Percentiles rank a stretch among this genome's conserved stretches.
Evolutionary conservation across 2,888 invertebrate genomes (phyloP).

Genomic region (Alentia gelatinosa): DNA sequence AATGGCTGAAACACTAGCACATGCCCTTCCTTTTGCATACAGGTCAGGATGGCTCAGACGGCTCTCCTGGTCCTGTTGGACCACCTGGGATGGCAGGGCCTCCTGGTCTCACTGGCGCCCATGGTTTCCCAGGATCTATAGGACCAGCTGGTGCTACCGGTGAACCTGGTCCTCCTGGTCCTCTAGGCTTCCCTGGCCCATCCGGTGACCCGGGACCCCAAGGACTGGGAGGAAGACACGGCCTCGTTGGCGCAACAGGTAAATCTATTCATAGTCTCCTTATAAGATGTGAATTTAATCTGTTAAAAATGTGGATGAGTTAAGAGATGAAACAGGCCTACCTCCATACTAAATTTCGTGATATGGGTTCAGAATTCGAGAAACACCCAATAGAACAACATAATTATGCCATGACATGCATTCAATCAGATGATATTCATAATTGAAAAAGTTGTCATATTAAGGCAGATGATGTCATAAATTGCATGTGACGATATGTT

Average conservation of each 20-base stretch:
- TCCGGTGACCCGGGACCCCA: constrained; percentile 69
- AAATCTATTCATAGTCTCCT: not conserved
- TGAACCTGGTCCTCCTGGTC: not conserved
- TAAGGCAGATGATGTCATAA: too few species aligned
- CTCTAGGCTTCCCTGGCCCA: constrained; percentile 59
- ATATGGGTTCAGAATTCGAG: too few species aligned
- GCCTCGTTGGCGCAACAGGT: constrained; percentile 54
- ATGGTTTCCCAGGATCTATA: constrained; percentile 66
- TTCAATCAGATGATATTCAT: too few species aligned
- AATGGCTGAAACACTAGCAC: too few species aligned
- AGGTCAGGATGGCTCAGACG: constrained; percentile 21
- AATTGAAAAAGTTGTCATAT: too few species aligned
- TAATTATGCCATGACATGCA: too few species aligned
- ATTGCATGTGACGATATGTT: too few species aligned
- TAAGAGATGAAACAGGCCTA: too few species aligned
- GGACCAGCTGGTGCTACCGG: constrained; percentile 26
- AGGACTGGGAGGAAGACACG: constrained; percentile 68
- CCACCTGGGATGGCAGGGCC: constrained; percentile 65
- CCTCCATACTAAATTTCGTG: too few species aligned
- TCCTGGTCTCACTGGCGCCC: constrained; percentile 68
- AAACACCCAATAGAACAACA: too few species aligned
- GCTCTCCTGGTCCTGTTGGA: constrained; percentile 62
- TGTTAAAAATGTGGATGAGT: too few species aligned
- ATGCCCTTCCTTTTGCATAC: too few species aligned
- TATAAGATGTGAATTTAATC: not conserved